A percentile compares a stretch with the other conserved stretches of the same genome.
Evolutionary conservation across 2,888 invertebrate genomes (phyloP).

Genomic region (Deilephila elpenor): DNA sequence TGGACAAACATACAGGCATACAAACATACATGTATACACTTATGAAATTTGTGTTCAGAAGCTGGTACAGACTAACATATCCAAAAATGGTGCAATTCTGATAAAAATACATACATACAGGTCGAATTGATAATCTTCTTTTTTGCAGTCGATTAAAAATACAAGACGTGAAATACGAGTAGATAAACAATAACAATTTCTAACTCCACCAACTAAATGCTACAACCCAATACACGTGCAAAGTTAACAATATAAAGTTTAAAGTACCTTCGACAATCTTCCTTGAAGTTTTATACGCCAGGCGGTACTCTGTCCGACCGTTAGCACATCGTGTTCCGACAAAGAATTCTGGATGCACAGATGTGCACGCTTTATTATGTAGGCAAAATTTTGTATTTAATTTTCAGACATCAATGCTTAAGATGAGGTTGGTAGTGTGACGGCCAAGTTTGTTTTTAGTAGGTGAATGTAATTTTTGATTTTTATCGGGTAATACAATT

Average conservation of each 20-base stretch:
- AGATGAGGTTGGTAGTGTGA: neutral
- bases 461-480: too few species aligned
- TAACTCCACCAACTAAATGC: neutral
- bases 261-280: constrained; percentile 22
- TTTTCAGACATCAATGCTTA: neutral
- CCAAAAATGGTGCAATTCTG: too few species aligned
- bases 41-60: too few species aligned
- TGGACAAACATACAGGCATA: too few species aligned
- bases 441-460: too few species aligned
- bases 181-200: neutral
- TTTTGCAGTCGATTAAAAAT: too few species aligned
- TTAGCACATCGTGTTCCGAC: neutral
- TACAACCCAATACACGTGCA: neutral
- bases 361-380: neutral
- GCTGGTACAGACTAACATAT: too few species aligned
- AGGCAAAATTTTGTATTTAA: neutral
- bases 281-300: constrained; percentile 20
- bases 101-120: too few species aligned
- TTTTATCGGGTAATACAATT: too few species aligned
- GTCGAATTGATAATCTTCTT: too few species aligned
- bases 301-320: neutral
- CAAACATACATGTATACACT: too few species aligned
- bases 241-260: constrained; percentile 8
- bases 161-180: neutral
- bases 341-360: neutral